Conservation (phyloP, 2,888 invertebrate species). For the Cosmia trapezina region DNA sequence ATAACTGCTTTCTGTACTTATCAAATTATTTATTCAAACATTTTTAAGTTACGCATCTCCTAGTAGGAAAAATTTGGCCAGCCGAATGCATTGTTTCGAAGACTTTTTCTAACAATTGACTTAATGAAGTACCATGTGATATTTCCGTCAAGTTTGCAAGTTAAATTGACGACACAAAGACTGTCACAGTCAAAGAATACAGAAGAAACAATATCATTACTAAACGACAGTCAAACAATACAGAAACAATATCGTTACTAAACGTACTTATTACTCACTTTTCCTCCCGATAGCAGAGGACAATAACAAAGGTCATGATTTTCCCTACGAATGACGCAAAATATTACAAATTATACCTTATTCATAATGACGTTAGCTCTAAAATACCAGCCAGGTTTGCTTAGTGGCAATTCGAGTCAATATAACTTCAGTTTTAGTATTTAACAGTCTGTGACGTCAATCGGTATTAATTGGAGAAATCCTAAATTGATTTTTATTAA, state of each 20-base stretch:
- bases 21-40: neutral
- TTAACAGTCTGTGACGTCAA: slow-evolving; percentile 48
- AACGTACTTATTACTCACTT: slow-evolving; percentile 35
- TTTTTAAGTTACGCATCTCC: neutral
- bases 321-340: slow-evolving; percentile 1
- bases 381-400: neutral
- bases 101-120: too few relatives aligned
- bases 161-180: slow-evolving; percentile 22
- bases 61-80: neutral
- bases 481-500: slow-evolving; percentile 23
- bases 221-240: slow-evolving; percentile 15
- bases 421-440: slow-evolving; percentile 1
- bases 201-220: slow-evolving; percentile 29
- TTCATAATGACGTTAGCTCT: neutral
- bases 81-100: neutral
- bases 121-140: too few relatives aligned
- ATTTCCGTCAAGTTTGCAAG: neutral
- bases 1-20: too few relatives aligned
- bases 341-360: slow-evolving; percentile 17
- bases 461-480: slow-evolving; percentile 28
- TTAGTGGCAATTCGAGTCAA: slow-evolving; percentile 21
- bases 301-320: slow-evolving; percentile 25
- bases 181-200: slow-evolving; percentile 5
- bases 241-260: slow-evolving; percentile 28
- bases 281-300: slow-evolving; percentile 47